Conservation (phyloP, 2,888 invertebrate species). For the Lydus trimaculatus region DNA sequence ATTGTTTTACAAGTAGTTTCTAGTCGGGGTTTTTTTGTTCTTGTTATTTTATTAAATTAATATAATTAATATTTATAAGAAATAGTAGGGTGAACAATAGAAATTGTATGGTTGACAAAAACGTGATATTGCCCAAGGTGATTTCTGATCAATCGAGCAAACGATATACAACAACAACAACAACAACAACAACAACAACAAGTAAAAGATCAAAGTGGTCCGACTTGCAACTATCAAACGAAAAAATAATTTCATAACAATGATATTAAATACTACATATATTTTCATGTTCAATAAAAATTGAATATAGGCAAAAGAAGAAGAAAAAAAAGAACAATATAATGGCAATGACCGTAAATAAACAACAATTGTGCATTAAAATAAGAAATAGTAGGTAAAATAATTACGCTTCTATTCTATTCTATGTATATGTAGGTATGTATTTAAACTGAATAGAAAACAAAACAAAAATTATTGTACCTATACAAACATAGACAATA, state of each 20-base stretch:
- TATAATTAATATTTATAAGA: neutral
- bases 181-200: conserved; percentile 2
- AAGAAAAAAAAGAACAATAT: too few species aligned
- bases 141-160: conserved; percentile 2
- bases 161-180: neutral
- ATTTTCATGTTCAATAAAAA: too few species aligned
- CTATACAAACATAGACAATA: neutral
- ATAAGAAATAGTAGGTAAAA: neutral
- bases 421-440: too few species aligned
- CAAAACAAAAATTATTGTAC: neutral
- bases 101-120: conserved; percentile 7
- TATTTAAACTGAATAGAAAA: neutral
- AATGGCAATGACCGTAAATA: neutral
- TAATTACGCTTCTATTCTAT: neutral
- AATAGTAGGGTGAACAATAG: neutral
- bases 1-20: neutral
- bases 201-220: conserved; percentile 1
- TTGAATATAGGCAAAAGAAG: too few species aligned
- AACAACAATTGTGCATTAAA: neutral
- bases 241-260: neutral
- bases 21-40: neutral
- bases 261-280: neutral
- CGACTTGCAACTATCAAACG: neutral
- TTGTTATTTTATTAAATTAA: neutral
- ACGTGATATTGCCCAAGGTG: conserved; percentile 7